Percentiles rank a stretch among this genome's conserved stretches.
phyloP scores from a whole-genome alignment of 92 coral and sea anemone species.

The Porites cylindrica region DNA sequence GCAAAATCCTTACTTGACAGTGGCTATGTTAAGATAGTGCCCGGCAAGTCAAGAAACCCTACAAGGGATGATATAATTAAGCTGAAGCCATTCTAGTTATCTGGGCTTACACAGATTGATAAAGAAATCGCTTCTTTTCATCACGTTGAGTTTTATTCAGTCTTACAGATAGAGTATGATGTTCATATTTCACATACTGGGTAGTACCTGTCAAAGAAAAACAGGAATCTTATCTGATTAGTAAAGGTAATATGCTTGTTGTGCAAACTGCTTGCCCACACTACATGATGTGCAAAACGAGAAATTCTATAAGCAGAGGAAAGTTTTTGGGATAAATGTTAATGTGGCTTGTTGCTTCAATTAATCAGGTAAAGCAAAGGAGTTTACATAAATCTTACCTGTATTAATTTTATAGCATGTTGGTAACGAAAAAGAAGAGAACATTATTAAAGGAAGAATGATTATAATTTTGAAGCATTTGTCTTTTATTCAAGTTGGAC shows the following conservation, averaged over 20 bases:
- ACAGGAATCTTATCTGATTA: slow-evolving; percentile 14
- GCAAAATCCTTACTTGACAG: slow-evolving; percentile 5
- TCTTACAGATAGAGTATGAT: slow-evolving; percentile 14
- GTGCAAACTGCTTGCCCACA: background rate
- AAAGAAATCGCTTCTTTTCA: slow-evolving; percentile 18
- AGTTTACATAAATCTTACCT: slow-evolving; percentile 11
- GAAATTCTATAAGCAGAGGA: background rate
- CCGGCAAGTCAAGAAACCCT: slow-evolving; percentile 15
- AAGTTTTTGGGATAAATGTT: background rate
- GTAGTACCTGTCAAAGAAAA: slow-evolving; percentile 20
- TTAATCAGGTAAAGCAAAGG: slow-evolving; percentile 23
- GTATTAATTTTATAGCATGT: slow-evolving; percentile 15
- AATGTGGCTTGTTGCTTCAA: slow-evolving; percentile 18
- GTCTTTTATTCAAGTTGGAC: slow-evolving; percentile 21
- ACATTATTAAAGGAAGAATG: slow-evolving; percentile 17
- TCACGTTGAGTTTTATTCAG: slow-evolving; percentile 22
- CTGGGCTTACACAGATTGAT: slow-evolving; percentile 5
- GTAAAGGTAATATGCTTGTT: slow-evolving; percentile 20
- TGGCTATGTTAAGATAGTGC: slow-evolving; percentile 16
- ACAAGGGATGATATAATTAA: slow-evolving; percentile 13
- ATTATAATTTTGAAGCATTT: slow-evolving; percentile 20
- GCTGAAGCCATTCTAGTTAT: slow-evolving; percentile 8
- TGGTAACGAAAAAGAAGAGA: slow-evolving; percentile 22
- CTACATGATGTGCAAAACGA: background rate
- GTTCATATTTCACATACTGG: slow-evolving; percentile 10